These are phyloP conservation scores for Lytechinus variegatus DNA, from an alignment of 35 echinoderm and acorn worm species.

Conservation along the genomic window DNA sequence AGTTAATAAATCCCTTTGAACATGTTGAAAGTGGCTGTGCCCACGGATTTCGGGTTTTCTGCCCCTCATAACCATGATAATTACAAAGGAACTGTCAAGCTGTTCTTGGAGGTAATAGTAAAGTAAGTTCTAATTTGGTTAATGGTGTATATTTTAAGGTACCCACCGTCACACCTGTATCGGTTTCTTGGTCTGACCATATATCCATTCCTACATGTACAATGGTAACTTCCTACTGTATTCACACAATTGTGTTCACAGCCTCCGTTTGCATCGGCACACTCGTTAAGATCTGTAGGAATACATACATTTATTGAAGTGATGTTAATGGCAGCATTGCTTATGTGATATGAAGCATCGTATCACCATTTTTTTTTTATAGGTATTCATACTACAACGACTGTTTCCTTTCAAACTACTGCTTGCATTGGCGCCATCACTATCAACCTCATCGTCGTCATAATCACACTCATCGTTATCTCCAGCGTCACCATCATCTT, in stretches of 20 bases:
- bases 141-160: background rate
- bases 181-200: slow-evolving; percentile 47
- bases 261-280: slow-evolving; percentile 83
- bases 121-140: too few relatives aligned
- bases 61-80: too few relatives aligned
- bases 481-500: too few relatives aligned
- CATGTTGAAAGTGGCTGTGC: too few relatives aligned
- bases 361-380: too few relatives aligned
- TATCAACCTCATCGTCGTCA: background rate
- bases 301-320: background rate
- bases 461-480: background rate
- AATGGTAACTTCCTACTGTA: slow-evolving; percentile 70
- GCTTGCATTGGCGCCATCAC: background rate
- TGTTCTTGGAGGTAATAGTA: too few relatives aligned
- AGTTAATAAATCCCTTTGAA: too few relatives aligned
- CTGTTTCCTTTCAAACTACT: background rate
- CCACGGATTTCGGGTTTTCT: too few relatives aligned
- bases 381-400: background rate
- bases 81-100: too few relatives aligned
- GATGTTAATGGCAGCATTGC: background rate
- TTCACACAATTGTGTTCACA: slow-evolving; percentile 91
- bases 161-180: slow-evolving; percentile 90
- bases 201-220: slow-evolving; percentile 81
- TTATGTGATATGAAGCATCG: too few relatives aligned
- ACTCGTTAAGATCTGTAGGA: slow-evolving; percentile 84